A percentile compares a stretch with the other conserved stretches of the same genome.
These are phyloP conservation scores for Gonatopus flavifemur DNA, from an alignment of 1,140 invertebrate genomes.

Conservation along the genomic window DNA sequence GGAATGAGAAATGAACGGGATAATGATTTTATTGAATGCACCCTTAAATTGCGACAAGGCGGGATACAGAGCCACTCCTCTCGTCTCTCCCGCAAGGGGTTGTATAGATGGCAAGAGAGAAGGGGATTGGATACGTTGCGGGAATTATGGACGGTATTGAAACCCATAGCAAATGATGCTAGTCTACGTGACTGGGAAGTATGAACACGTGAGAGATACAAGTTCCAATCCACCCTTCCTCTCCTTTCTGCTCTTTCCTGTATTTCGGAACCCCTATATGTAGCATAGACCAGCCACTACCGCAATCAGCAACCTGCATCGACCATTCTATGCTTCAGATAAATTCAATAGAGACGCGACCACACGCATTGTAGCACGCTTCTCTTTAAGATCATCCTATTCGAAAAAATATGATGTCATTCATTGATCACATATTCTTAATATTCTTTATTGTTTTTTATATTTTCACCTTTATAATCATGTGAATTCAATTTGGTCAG, in stretches of 20 bases:
- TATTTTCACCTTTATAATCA: too few species aligned
- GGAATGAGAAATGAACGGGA: slow-evolving; percentile 16
- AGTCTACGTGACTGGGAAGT: slow-evolving; percentile 52
- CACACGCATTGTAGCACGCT: too few species aligned
- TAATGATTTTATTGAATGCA: slow-evolving; percentile 34
- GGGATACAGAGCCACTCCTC: too few species aligned
- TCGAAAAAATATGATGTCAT: too few species aligned
- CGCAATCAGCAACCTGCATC: slow-evolving; percentile 46
- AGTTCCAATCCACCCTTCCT: slow-evolving; percentile 21
- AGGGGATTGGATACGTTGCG: slow-evolving; percentile 4
- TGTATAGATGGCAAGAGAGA: slow-evolving; percentile 14
- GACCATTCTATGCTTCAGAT: slow-evolving; percentile 36
- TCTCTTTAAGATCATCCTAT: too few species aligned
- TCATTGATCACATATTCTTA: too few species aligned
- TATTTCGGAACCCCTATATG: not conserved
- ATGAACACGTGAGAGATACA: too few species aligned
- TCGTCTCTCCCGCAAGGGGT: not conserved
- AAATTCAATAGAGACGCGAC: slow-evolving; percentile 42
- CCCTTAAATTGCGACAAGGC: slow-evolving; percentile 23
- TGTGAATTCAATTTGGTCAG: too few species aligned
- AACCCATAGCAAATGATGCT: slow-evolving; percentile 59
- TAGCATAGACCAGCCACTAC: too few species aligned
- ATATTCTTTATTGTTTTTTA: too few species aligned
- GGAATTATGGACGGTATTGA: slow-evolving; percentile 56
- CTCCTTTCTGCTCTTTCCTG: slow-evolving; percentile 14